These are phyloP conservation scores for Gavialis gangeticus DNA, from an alignment of 2,113 vertebrate genomes.

Conservation along the genomic window DNA sequence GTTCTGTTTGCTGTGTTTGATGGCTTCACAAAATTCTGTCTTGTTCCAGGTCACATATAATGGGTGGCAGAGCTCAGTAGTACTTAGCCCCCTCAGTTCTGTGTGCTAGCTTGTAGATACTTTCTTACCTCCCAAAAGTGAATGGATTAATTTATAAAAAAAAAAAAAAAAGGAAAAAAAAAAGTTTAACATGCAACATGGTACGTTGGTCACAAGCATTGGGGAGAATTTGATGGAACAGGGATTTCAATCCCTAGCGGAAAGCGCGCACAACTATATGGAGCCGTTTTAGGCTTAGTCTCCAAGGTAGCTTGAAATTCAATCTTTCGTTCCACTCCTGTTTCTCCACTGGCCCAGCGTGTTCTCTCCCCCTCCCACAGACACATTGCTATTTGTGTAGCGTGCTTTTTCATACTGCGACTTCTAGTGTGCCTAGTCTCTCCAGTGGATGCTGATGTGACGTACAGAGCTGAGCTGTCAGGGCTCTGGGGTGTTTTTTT, in stretches of 20 bases:
- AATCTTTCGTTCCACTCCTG: slow-evolving; percentile 3
- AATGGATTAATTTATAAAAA: background rate
- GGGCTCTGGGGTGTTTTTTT: slow-evolving; percentile 55
- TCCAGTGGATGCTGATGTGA: slow-evolving; percentile 67
- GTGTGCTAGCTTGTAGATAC: background rate
- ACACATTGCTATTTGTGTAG: background rate
- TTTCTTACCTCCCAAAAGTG: background rate
- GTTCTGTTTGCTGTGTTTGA: background rate
- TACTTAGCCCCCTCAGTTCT: background rate
- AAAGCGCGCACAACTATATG: background rate
- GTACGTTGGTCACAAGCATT: background rate
- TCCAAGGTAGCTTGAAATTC: background rate
- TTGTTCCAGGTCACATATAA: background rate
- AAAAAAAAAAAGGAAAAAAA: background rate
- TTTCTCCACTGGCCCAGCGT: background rate
- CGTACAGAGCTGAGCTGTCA: slow-evolving; percentile 68
- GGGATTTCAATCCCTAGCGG: background rate
- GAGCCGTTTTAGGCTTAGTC: background rate
- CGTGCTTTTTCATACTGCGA: slow-evolving; percentile 29
- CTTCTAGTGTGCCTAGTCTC: slow-evolving; percentile 46
- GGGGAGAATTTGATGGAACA: background rate
- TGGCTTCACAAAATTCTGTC: background rate
- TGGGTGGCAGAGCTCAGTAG: background rate
- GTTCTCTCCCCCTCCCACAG: background rate
- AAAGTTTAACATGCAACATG: accelerated